These are phyloP conservation scores for Lithobates sylvaticus DNA, from an alignment of 2,797 vertebrate species.

Conservation along the genomic window DNA sequence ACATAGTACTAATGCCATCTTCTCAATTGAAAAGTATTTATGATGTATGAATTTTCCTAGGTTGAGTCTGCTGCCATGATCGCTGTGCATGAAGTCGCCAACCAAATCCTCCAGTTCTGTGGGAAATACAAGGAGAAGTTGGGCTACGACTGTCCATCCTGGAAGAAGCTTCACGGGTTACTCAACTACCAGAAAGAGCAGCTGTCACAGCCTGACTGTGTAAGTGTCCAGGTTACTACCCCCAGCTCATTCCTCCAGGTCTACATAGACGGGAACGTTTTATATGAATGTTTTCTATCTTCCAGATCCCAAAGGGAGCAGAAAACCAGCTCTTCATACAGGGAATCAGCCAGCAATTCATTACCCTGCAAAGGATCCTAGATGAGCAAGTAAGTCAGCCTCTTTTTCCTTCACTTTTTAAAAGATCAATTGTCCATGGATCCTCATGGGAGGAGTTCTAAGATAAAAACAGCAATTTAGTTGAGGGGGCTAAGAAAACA, in stretches of 20 bases:
- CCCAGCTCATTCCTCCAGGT: not conserved
- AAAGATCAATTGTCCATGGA: too few species aligned
- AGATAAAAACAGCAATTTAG: not conserved
- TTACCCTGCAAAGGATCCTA: not conserved
- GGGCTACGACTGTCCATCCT: not conserved
- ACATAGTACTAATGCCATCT: not conserved
- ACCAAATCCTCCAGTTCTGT: constrained; percentile 7
- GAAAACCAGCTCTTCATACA: not conserved
- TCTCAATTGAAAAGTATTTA: not conserved
- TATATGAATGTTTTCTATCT: not conserved
- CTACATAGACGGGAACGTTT: not conserved
- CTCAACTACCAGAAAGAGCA: not conserved
- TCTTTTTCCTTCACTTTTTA: not conserved
- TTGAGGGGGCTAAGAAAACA: not conserved
- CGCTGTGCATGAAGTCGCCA: not conserved
- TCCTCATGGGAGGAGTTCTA: not conserved
- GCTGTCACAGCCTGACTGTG: constrained; percentile 16
- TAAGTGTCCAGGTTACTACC: not conserved
- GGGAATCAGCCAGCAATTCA: not conserved
- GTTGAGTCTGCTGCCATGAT: constrained; percentile 2
- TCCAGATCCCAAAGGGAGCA: not conserved
- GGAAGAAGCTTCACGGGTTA: not conserved
- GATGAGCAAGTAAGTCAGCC: not conserved
- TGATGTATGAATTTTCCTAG: not conserved
- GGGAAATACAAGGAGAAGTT: not conserved